Percentiles rank a stretch among this genome's conserved stretches.
Conservation (phyloP, 2,113 vertebrate species). For the Furnarius figulus region DNA sequence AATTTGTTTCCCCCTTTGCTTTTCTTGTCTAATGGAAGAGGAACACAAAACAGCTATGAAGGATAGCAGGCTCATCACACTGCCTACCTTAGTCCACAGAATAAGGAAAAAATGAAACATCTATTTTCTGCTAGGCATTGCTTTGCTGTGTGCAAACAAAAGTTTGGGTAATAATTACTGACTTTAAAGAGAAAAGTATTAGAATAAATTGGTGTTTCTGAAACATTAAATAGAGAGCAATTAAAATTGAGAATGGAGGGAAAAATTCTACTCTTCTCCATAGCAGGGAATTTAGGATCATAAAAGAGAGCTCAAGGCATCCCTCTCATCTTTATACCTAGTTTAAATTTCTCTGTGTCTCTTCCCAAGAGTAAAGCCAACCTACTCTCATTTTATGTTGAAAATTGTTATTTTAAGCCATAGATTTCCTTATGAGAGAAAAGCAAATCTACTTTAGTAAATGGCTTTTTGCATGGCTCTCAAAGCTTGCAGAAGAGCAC, state of each 20-base stretch:
- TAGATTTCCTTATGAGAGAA: background rate
- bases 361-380: background rate
- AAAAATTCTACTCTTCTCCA: background rate
- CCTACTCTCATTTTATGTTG: background rate
- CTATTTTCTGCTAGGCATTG: background rate
- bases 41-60: background rate
- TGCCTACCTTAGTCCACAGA: background rate
- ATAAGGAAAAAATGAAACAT: background rate
- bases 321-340: background rate
- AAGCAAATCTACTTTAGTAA: background rate
- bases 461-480: background rate
- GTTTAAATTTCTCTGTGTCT: background rate
- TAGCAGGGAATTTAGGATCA: background rate
- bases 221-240: background rate
- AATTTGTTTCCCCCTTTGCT: background rate
- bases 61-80: background rate
- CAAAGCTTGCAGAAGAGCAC: background rate
- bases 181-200: background rate
- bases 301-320: background rate
- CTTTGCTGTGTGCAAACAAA: background rate
- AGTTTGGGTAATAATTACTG: background rate
- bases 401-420: background rate
- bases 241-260: background rate
- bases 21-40: background rate
- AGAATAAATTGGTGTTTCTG: background rate